Evolutionary conservation across 1,140 invertebrate species (phyloP), one percentile per base, ranked within the genome.

Genomic region (Scaptomyza graminum): DNA sequence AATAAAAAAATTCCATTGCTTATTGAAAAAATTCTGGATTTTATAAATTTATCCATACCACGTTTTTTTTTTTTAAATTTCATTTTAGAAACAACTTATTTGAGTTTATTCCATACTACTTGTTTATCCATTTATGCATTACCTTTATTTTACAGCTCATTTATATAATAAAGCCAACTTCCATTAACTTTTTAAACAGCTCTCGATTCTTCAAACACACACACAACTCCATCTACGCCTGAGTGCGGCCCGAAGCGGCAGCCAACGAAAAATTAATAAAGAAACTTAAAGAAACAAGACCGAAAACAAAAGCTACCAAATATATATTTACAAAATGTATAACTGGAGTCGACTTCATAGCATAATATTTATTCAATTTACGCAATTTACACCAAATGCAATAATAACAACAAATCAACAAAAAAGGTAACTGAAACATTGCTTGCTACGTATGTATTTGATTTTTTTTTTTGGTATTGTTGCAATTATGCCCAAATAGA

Each of bases 361-460:
- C 74, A 85, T 87, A 82, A 85, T 85, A 64, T 87, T 82, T 81
- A 82, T 82, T 78, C 83, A 85, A 85, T 87, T 87, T 87, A 87
- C 82, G 82, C 82, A 87, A 87, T 87, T 88, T 79, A 49, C 71
- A 79, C 62, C 39, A 70, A 65, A 51, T 56, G 46, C 59, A 74
- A 70, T 22, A 3, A 22, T 22, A 22, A 22, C 0, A 22, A 22
- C 18, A 22, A n/a, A n/a, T 22, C 57, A 59, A 55, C 6, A 71
- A 34, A 18, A 54, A 55, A 39, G 34, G 13, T 39, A 85, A 69
- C 37, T 37, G 46, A 57, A 56, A 59, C 44, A 65, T 61, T 51
- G 63, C 54, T 51, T 47, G 66, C n/a, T n/a, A n/a, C n/a, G n/a
- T n/a, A n/a, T n/a, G 54, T 44, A 76, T 83, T 83, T 79, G 71